Evolutionary conservation across 2,113 vertebrate species (phyloP).

Genomic region (Ctenomys sociabilis): DNA sequence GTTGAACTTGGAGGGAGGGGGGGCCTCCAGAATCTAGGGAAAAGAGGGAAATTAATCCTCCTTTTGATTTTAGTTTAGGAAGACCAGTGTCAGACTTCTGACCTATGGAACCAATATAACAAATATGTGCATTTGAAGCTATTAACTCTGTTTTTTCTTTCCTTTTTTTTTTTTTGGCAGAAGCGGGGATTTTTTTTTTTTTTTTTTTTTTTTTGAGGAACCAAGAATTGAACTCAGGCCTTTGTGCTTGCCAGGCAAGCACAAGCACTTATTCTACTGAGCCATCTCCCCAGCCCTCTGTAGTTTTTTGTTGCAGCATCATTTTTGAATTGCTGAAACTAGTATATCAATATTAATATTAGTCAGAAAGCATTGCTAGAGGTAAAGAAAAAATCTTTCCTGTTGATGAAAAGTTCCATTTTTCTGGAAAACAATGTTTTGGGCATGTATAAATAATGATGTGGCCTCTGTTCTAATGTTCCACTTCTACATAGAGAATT

Average conservation of each 20-base stretch:
- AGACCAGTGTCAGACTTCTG: no score
- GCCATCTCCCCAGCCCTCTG: no score
- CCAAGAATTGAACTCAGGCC: no score
- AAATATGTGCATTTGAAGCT: not conserved
- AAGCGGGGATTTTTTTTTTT: no score
- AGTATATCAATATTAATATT: not conserved
- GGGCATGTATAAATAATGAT: not conserved
- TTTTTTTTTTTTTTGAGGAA: no score
- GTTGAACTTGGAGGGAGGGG: not conserved
- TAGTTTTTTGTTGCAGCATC: not conserved
- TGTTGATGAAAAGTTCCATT: not conserved
- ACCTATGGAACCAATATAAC: no score
- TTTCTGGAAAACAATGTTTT: not conserved
- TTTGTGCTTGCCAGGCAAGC: no score
- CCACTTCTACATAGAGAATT: not conserved
- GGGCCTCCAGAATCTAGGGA: not conserved
- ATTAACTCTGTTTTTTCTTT: not conserved
- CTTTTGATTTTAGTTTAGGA: not conserved
- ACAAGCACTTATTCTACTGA: no score
- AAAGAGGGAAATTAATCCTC: not conserved
- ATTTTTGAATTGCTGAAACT: not conserved
- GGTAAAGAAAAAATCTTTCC: not conserved
- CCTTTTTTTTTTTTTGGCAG: no score
- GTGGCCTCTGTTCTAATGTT: not conserved
- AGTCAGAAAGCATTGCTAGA: not conserved